A percentile compares a stretch with the other conserved stretches of the same genome.
Conservation (phyloP, 1,140 invertebrate genomes). For the Drosophila leontia region DNA sequence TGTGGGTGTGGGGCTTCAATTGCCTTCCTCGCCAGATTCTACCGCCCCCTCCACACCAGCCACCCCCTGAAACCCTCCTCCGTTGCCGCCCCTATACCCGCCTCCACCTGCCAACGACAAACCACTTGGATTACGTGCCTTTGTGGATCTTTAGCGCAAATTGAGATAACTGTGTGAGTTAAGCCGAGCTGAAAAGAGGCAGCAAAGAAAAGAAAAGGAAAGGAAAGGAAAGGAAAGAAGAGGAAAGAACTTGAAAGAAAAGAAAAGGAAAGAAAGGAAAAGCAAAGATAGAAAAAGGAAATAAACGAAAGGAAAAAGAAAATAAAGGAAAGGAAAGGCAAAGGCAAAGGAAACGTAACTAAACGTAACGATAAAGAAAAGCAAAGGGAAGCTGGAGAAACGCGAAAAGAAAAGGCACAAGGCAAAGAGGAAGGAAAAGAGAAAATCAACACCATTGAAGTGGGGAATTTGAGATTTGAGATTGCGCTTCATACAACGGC, state of each 20-base stretch:
- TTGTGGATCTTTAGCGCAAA: slow-evolving; percentile 35
- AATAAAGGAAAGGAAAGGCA: slow-evolving; percentile 4
- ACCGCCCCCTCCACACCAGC: background rate
- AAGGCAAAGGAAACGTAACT: slow-evolving; percentile 1
- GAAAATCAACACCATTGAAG: slow-evolving; percentile 80
- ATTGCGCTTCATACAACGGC: slow-evolving; percentile 78
- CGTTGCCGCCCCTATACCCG: background rate
- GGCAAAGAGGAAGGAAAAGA: slow-evolving; percentile 36
- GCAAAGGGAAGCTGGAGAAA: slow-evolving; percentile 18
- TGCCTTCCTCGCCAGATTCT: slow-evolving; percentile 34
- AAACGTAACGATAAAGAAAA: slow-evolving; percentile 2
- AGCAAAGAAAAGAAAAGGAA: slow-evolving; percentile 9
- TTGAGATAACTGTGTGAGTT: slow-evolving; percentile 34
- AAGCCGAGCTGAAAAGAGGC: slow-evolving; percentile 19
- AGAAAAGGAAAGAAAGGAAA: background rate
- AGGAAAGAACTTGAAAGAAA: background rate
- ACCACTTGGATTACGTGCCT: slow-evolving; percentile 38
- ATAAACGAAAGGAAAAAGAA: background rate
- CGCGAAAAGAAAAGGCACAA: slow-evolving; percentile 12
- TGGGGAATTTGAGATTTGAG: slow-evolving; percentile 79
- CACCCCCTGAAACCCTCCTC: background rate
- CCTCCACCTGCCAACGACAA: slow-evolving; percentile 21
- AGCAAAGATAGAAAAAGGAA: background rate
- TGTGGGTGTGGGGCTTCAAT: slow-evolving; percentile 57
- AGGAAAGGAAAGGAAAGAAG: background rate